Percentiles rank a stretch among this genome's conserved stretches.
These are phyloP conservation scores for Oreochromis mossambicus DNA, from an alignment of 2,797 vertebrate genomes.

Conservation along the genomic window DNA sequence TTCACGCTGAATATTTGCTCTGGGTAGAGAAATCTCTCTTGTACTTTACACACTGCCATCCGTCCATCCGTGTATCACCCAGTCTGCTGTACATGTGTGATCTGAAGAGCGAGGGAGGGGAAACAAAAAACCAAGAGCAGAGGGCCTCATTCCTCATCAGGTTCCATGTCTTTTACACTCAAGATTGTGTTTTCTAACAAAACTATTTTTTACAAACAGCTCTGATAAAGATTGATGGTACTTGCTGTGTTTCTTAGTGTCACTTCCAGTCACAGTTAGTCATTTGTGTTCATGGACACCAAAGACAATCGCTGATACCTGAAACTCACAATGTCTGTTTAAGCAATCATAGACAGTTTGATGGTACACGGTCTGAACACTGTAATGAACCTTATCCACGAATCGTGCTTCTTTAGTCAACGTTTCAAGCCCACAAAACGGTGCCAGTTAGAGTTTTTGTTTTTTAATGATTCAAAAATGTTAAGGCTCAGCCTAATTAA, in stretches of 20 bases:
- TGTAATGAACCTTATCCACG: neutral
- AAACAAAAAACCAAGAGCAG: neutral
- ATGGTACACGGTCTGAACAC: neutral
- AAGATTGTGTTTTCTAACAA: neutral
- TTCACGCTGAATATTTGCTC: conserved; percentile 25
- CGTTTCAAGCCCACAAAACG: neutral
- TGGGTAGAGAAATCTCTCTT: neutral
- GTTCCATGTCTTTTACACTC: neutral
- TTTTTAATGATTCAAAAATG: neutral
- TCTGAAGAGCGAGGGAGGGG: neutral
- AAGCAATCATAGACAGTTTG: neutral
- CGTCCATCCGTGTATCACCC: conserved; percentile 22
- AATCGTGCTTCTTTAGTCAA: neutral
- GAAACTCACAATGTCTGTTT: neutral
- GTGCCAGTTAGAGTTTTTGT: neutral
- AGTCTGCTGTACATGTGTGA: neutral
- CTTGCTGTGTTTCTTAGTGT: neutral
- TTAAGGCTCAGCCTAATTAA: neutral
- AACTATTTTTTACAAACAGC: neutral
- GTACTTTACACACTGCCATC: conserved; percentile 23
- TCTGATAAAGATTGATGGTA: neutral
- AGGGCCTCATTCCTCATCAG: neutral
- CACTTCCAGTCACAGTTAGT: neutral
- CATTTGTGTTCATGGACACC: conserved; percentile 19
- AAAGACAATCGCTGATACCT: conserved; percentile 35